Evolutionary conservation across 1,140 invertebrate genomes (phyloP), one percentile per base, ranked within the genome.

Genomic region (Neelides sp.): DNA sequence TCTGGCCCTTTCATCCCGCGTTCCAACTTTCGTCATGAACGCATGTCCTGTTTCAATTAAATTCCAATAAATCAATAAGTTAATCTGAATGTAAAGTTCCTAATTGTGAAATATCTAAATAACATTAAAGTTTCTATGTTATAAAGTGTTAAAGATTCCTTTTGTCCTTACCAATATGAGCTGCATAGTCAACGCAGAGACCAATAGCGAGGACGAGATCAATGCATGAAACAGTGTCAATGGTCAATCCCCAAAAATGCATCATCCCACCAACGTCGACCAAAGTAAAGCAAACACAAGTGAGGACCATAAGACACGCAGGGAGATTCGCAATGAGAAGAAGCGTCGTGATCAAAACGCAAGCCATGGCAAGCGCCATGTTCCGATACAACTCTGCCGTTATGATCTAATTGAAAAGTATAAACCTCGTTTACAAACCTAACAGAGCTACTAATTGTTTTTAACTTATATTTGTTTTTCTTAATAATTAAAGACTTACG

Each of bases 131-230:
- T n/a, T n/a, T n/a, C n/a, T n/a, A n/a, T n/a, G n/a, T n/a, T n/a
- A n/a, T n/a, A n/a, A n/a, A n/a, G n/a, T n/a, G n/a, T n/a, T n/a
- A n/a, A n/a, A n/a, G 10, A 62, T 47, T 4, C 58, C 36, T 65
- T 63, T 12, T 46, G 13, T 10, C 40, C 22, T 44, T 51, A n/a
- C 83, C 85, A 8, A 91, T 79, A 64, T 92, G 86, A 4, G 85
- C 84, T 0, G 85, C 84, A 57, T 90, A 87, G 70, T 92, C 86
- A 1, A 91, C 84, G 61, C 85, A 86, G 27, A 92, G 71, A 28
- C 87, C 86, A 58, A 89, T 82, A n/a, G 80, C 83, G 44, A 92
- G 69, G 61, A 89, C 83, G 8, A 88, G 68, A 45, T 67, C 81
- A 54, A 92, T 85, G 65, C 84, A 87, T 26, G 85, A 84, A 23